phyloP scores from a whole-genome alignment of 2,797 vertebrate genomes.

The Eospalax fontanierii region DNA sequence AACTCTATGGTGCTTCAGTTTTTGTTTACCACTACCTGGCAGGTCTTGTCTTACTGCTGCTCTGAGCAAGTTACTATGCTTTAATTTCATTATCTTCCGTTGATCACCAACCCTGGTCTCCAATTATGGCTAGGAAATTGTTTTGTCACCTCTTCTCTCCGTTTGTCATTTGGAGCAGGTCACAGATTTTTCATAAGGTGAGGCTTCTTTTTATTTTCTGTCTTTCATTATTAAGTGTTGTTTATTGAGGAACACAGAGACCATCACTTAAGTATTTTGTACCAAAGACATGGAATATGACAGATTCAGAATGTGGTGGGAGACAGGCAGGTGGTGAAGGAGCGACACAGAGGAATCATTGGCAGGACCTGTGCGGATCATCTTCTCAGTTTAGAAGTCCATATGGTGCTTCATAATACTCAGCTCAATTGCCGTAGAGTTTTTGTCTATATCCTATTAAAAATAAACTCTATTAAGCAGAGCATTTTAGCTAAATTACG shows the following conservation, averaged over 20 bases:
- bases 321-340: conserved; percentile 61
- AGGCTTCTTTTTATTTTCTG: conserved; percentile 58
- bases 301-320: conserved; percentile 66
- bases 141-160: conserved; percentile 55
- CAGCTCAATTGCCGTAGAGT: conserved; percentile 22
- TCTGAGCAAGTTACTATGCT: conserved; percentile 42
- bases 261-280: conserved; percentile 63
- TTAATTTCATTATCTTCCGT: conserved; percentile 75
- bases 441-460: conserved; percentile 80
- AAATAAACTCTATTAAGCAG: conserved; percentile 83
- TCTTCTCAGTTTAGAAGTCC: conserved; percentile 82
- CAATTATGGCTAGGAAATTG: conserved; percentile 55
- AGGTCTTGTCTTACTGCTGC: conserved; percentile 31
- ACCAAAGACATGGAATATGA: conserved; percentile 47
- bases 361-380: conserved; percentile 70
- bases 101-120: conserved; percentile 50
- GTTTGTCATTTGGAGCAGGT: conserved; percentile 67
- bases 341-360: conserved; percentile 33
- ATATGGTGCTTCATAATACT: conserved; percentile 73
- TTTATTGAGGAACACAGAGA: conserved; percentile 7
- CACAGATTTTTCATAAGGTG: conserved; percentile 69
- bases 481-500: conserved; percentile 58
- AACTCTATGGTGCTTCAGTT: background rate
- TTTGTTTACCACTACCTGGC: conserved; percentile 31
- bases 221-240: conserved; percentile 15